phyloP scores from a whole-genome alignment of 1,140 invertebrate species.

The Tenebrio molitor region DNA sequence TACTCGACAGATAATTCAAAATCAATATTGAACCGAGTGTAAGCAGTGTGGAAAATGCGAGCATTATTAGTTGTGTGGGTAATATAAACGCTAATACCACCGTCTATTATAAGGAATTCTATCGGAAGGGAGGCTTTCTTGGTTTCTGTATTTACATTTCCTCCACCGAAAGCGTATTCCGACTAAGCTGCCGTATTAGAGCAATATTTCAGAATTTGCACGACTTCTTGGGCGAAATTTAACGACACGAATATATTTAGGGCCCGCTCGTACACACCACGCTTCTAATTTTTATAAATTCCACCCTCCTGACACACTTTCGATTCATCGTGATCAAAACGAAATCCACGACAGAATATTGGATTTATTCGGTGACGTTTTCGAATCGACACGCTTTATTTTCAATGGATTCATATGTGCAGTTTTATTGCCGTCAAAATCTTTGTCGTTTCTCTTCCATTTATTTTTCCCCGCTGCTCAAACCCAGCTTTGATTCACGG shows the following conservation, averaged over 20 bases:
- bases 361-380: neutral
- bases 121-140: slow-evolving; percentile 26
- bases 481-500: neutral
- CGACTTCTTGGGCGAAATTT: slow-evolving; percentile 37
- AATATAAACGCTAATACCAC: no score
- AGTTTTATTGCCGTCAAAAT: neutral
- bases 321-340: neutral
- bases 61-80: neutral
- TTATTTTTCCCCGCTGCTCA: neutral
- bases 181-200: slow-evolving; percentile 31
- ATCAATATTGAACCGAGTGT: slow-evolving; percentile 15
- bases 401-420: neutral
- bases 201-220: slow-evolving; percentile 43
- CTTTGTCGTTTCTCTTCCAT: neutral
- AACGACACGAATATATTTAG: slow-evolving; percentile 5
- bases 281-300: neutral
- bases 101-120: slow-evolving; percentile 22
- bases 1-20: slow-evolving; percentile 14
- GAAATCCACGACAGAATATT: neutral
- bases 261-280: neutral
- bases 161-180: slow-evolving; percentile 20
- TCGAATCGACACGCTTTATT: neutral
- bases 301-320: neutral
- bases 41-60: slow-evolving; percentile 24
- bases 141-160: slow-evolving; percentile 27